Percentiles rank a stretch among this genome's conserved stretches.
Evolutionary conservation across 2,113 vertebrate genomes (phyloP).

Genomic region (Cacatua alba): DNA sequence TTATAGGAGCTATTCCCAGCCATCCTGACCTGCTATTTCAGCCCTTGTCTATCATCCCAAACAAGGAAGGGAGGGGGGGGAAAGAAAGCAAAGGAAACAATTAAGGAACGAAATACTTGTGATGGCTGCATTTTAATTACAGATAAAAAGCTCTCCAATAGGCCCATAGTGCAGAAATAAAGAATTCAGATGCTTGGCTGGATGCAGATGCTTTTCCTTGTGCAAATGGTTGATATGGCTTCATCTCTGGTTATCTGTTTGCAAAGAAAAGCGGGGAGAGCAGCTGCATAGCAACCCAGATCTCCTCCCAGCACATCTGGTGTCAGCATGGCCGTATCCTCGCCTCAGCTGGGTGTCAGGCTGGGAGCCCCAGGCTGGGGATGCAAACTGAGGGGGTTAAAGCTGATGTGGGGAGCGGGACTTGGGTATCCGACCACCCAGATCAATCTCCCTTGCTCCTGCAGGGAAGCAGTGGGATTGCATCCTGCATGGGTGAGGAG

Average conservation of each 20-base stretch:
- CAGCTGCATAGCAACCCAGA: neutral
- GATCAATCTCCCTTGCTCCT: neutral
- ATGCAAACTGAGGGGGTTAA: too few species aligned
- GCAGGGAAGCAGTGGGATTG: neutral
- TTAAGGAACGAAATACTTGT: neutral
- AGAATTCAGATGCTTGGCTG: slow-evolving; percentile 7
- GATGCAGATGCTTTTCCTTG: slow-evolving; percentile 35
- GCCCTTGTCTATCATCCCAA: neutral
- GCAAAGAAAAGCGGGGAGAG: neutral
- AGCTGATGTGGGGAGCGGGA: neutral
- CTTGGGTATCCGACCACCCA: rapidly evolving
- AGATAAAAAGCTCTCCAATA: neutral
- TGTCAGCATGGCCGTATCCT: neutral
- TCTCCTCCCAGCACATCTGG: neutral
- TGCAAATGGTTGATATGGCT: neutral
- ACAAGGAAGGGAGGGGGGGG: neutral
- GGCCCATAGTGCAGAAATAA: slow-evolving; percentile 19
- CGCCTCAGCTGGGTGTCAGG: neutral
- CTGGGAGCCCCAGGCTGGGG: neutral
- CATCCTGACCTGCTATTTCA: neutral
- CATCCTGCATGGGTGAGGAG: rapidly evolving
- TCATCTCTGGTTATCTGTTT: neutral
- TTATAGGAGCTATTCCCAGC: neutral
- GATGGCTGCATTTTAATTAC: slow-evolving; percentile 26
- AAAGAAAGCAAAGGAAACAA: neutral